Base-by-base conservation (phyloP, 2,888 invertebrate genomes). In the Siphlonurus alternatus region DNA sequence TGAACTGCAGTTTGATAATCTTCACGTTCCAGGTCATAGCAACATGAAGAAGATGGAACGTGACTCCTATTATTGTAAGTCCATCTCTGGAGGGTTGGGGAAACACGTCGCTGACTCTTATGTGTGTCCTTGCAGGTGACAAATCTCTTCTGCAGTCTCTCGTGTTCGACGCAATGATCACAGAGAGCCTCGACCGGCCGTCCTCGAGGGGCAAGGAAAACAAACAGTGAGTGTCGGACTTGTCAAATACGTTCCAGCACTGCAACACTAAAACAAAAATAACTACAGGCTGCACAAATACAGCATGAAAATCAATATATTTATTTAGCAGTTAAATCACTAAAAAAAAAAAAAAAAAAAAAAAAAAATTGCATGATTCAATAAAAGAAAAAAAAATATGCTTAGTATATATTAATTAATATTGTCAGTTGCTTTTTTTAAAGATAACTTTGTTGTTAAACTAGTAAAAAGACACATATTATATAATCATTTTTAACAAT, bases 121-220 rank as follows among this genome's bases (percentile, higher is more conserved):
- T n/a, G n/a, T 66, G 68, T 66, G 63, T 78, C 79, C 71, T n/a
- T n/a, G n/a, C 79, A 89, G 93, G 94, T 80, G 93, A 94, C 78
- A 91, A 93, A 81, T 87, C 86, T 73, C 81, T 94, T 76, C 81
- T 94, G 71, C 93, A 94, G 77, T 91, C 92, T 66, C 79, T 94
- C 68, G 89, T 93, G 67, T 83, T 92, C 76, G 94, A 94, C 75
- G 93, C 94, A 59, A 87, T 88, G 82, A 88, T 92, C 70, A 93
- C 93, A 54, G 88, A 91, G 77, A 88, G 87, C 72, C 82, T 92
- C 74, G 88, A 89, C 77, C 78, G 79, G 69, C 77, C 76, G 70
- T 78, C 81, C 67, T 73, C 85, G 67, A 82, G 80, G 68, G 80
- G 82, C 77, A 82, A 84, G 64, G 86, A 83, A 72, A 85, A 87